Conservation (phyloP, 2,888 invertebrate genomes). For the Ceratothoa steindachneri region DNA sequence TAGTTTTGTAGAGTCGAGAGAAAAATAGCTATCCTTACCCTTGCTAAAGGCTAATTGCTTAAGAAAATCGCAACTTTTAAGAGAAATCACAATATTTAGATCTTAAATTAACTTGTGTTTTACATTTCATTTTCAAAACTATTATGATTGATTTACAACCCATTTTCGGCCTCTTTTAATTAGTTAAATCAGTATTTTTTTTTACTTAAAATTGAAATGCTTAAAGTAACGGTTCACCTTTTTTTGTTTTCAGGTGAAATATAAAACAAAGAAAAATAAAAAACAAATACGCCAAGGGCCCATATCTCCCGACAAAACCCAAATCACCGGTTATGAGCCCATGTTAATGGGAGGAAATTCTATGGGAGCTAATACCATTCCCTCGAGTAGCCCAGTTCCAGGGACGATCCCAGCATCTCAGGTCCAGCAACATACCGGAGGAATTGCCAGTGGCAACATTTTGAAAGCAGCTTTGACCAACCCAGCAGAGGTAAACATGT, state of each 20-base stretch:
- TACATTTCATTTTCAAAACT: too few species aligned
- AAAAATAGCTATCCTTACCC: too few species aligned
- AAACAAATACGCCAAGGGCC: slow-evolving; percentile 53
- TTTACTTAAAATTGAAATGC: not conserved
- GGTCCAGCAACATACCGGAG: slow-evolving; percentile 9
- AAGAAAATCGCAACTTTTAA: too few species aligned
- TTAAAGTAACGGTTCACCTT: too few species aligned
- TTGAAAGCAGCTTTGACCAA: slow-evolving; percentile 90
- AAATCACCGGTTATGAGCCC: not conserved
- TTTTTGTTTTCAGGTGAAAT: slow-evolving; percentile 67
- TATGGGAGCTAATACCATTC: not conserved
- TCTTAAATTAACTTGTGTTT: too few species aligned
- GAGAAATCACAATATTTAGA: too few species aligned
- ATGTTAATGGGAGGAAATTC: not conserved
- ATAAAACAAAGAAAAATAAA: slow-evolving; percentile 91
- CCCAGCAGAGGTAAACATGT: slow-evolving; percentile 72
- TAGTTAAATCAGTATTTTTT: too few species aligned
- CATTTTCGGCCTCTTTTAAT: too few species aligned
- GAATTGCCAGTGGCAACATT: slow-evolving; percentile 67
- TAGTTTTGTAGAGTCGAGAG: too few species aligned
- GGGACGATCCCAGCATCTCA: slow-evolving; percentile 31
- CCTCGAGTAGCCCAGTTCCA: slow-evolving; percentile 13
- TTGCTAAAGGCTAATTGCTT: too few species aligned
- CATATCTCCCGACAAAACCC: not conserved
- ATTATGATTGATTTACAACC: too few species aligned